phyloP scores from a whole-genome alignment of 2,113 vertebrate genomes.

The Oreochromis aureus region DNA sequence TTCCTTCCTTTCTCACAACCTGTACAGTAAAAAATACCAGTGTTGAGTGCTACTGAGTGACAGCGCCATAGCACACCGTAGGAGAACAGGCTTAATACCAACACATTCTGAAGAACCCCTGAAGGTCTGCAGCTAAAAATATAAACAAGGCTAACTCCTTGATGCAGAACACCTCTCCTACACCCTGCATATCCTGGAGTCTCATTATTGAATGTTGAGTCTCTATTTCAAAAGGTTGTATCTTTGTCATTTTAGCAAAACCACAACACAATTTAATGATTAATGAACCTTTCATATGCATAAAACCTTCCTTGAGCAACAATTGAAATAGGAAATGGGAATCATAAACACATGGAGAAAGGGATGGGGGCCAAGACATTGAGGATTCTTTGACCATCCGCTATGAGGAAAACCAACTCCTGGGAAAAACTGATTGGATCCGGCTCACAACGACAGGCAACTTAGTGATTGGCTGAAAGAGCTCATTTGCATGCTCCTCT shows the following conservation, averaged over 20 bases:
- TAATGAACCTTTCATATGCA: not conserved
- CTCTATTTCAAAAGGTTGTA: not conserved
- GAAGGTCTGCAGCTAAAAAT: conserved; percentile 66
- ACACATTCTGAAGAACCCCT: conserved; percentile 50
- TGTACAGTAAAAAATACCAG: not conserved
- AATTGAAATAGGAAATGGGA: not conserved
- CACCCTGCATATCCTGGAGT: conserved; percentile 29
- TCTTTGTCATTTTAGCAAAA: not conserved
- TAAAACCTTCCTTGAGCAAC: not conserved
- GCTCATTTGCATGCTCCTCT: conserved; percentile 57
- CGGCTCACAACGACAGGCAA: conserved; percentile 20
- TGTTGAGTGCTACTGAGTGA: conserved; percentile 24
- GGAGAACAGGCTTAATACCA: conserved; percentile 47
- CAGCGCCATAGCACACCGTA: conserved; percentile 25
- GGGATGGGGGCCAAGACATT: not conserved
- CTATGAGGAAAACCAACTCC: conserved; percentile 21
- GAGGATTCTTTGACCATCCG: not conserved
- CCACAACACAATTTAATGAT: not conserved
- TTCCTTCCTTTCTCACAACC: not conserved
- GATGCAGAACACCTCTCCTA: conserved; percentile 56
- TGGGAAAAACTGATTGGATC: conserved; percentile 33
- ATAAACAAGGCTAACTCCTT: conserved; percentile 65
- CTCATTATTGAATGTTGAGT: not conserved
- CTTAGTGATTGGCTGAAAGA: conserved; percentile 35
- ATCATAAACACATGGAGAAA: not conserved